These are phyloP conservation scores for Tautogolabrus adspersus DNA, from an alignment of 2,113 vertebrate species.

Conservation along the genomic window DNA sequence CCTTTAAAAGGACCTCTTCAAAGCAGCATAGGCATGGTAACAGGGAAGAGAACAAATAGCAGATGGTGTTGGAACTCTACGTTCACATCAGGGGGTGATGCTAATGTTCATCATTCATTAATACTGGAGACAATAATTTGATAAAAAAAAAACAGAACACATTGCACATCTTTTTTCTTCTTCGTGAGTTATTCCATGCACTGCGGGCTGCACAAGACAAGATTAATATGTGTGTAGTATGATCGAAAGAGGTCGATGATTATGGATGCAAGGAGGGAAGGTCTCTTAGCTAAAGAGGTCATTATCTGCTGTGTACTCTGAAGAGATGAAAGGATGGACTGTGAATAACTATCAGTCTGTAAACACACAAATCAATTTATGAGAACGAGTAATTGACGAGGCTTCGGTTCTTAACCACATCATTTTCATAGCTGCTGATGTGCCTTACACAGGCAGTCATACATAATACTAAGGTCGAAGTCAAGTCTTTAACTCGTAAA, in stretches of 20 bases:
- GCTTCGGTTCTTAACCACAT: constrained; percentile 44
- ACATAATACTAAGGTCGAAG: constrained; percentile 37
- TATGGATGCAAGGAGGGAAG: constrained; percentile 46
- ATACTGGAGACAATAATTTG: constrained; percentile 70
- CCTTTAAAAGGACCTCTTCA: constrained; percentile 79
- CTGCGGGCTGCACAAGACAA: background rate
- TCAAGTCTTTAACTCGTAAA: background rate
- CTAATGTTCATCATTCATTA: constrained; percentile 79
- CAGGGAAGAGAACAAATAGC: constrained; percentile 77
- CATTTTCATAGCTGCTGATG: constrained; percentile 33
- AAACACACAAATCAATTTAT: constrained; percentile 71
- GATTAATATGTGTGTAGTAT: constrained; percentile 10
- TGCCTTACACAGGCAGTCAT: constrained; percentile 29
- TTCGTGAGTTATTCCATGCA: constrained; percentile 3
- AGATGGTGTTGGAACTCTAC: constrained; percentile 80
- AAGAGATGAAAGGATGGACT: constrained; percentile 39
- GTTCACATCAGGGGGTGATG: constrained; percentile 77
- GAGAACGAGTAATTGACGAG: constrained; percentile 64
- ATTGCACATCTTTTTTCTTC: constrained; percentile 12
- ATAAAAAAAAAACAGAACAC: constrained; percentile 54
- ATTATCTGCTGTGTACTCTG: constrained; percentile 38
- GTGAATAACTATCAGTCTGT: constrained; percentile 43
- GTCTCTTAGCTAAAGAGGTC: constrained; percentile 37
- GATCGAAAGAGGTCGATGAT: constrained; percentile 68
- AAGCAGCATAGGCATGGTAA: constrained; percentile 67